Base-by-base conservation (phyloP, 1,140 invertebrate species). In the Oppia nitens region DNA sequence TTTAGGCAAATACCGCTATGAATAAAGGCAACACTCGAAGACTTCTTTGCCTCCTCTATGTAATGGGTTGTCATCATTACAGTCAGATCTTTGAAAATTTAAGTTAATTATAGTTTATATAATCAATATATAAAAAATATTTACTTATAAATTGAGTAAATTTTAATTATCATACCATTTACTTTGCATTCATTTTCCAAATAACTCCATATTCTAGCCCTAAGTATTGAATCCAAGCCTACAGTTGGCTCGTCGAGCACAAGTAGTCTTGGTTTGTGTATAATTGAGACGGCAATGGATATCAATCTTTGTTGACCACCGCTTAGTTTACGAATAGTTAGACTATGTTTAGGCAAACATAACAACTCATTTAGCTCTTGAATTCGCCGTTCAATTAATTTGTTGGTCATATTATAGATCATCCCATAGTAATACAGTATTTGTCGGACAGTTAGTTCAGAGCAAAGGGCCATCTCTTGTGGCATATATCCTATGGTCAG, bases 401-500 rank as follows among this genome's bases (percentile, higher is more conserved):
- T 21, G 3, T 52, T 26, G 2, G 20, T 87, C 65, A 95, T 85
- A 79, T 86, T 86, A 68, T 91, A 88, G 65, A 96, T 85, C 79
- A 87, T 86, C n/a, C 91, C 91, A 71, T 94, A 95, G 69, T 93
- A 95, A 75, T 85, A 81, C 80, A 95, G 83, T 0, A 89, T 95
- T 70, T 96, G 91, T 56, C 80, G 78, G 61, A 95, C 95, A 0
- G 88, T 87, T 71, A 96, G 91, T 71, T 95, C 60, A 26, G 2
- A 14, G 29, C 47, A 26, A 3, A 61, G 24, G 25, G 55, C 60
- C 17, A 61, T 28, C 29, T 61, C 60, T 45, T 63, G 62, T 17
- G 62, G 62, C 62, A 63, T 63, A 49, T 62, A 63, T 9, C 62
- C 62, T 9, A 62, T 51, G n/a, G 11, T 27, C 2, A 17, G n/a